Base-by-base conservation (phyloP, 2,888 invertebrate species). In the Tribolium freemani region DNA sequence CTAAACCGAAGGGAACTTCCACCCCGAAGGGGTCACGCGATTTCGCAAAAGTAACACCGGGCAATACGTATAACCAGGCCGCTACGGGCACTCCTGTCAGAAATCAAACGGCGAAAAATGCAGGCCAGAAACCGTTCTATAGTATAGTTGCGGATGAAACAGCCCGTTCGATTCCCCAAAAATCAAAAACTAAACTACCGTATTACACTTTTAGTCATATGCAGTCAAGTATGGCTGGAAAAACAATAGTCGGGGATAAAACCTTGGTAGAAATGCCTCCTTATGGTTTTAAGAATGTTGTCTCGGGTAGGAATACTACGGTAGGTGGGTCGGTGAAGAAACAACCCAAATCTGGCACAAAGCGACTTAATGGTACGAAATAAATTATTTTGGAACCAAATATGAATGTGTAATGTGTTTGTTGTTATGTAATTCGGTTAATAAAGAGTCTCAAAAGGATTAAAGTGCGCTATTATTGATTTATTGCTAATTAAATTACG, bases 401-500 rank as follows among this genome's bases (percentile, higher is more conserved):
- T 38, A n/a, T 38, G 38, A 6, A 38, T 9, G 5, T 38, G 8
- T 38, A 38, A n/a, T 20, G 51, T 30, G 13, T 57, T 57, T 44
- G 3, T 5, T 63, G 53, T 64, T 64, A 20, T 44, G 53, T 64
- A 38, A 64, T 10, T 48, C 26, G 5, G 63, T 13, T 20, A 44
- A 54, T 54, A 53, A 64, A 64, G n/a, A 9, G 8, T 50, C 54
- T 44, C 10, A 64, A 53, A 64, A 45, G 63, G 64, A 64, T 64
- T 64, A 64, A 11, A 53, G 20, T 11, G 44, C 21, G 30, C 13
- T 10, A 20, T 38, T 54, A 64, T 64, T 54, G 64, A 64, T 64
- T 48, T 64, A 38, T 64, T 60, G 20, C 44, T 64, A 64, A 64
- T 64, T 64, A 53, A 64, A 64, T 64, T 64, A 63, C 11, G 30